Evolutionary conservation across 2,888 invertebrate genomes (phyloP).

Genomic region (Ochlodes sylvanus): DNA sequence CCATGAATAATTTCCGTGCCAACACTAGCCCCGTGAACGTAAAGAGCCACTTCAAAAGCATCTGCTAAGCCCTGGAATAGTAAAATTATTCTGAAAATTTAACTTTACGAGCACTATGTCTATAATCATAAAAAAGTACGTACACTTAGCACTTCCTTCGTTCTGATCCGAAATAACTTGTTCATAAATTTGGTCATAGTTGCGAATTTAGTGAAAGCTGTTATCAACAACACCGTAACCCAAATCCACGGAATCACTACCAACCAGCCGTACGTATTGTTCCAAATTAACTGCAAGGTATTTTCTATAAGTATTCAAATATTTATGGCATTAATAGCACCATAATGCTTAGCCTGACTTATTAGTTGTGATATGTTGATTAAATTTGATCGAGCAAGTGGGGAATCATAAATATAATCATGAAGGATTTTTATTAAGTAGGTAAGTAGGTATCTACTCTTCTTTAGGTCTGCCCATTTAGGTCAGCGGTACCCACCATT

Average conservation of each 20-base stretch:
- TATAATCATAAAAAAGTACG: conserved; percentile 36
- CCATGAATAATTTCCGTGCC: conserved; percentile 75
- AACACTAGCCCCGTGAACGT: conserved; percentile 69
- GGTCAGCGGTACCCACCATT: not conserved
- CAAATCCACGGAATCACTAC: conserved; percentile 65
- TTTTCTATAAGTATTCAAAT: too few relatives aligned
- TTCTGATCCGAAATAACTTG: conserved; percentile 58
- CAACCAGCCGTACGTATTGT: conserved; percentile 65
- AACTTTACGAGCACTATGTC: too few relatives aligned
- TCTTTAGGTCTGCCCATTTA: too few relatives aligned
- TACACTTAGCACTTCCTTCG: conserved; percentile 63
- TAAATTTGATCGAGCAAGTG: too few relatives aligned
- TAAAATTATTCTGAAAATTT: conserved; percentile 8
- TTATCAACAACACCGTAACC: conserved; percentile 53
- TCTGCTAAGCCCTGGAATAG: conserved; percentile 61
- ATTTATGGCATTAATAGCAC: too few relatives aligned
- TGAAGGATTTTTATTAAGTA: not conserved
- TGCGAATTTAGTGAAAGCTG: conserved; percentile 51
- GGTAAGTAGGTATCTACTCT: not conserved
- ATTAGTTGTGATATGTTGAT: too few relatives aligned
- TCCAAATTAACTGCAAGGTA: conserved; percentile 69
- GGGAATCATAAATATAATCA: not conserved
- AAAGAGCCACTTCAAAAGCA: conserved; percentile 68
- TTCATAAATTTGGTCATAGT: conserved; percentile 49
- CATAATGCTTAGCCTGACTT: too few relatives aligned